Evolutionary conservation across 2,888 invertebrate species (phyloP), one percentile per base, ranked within the genome.

Genomic region (Scaptodrosophila latifasciaeformis): DNA sequence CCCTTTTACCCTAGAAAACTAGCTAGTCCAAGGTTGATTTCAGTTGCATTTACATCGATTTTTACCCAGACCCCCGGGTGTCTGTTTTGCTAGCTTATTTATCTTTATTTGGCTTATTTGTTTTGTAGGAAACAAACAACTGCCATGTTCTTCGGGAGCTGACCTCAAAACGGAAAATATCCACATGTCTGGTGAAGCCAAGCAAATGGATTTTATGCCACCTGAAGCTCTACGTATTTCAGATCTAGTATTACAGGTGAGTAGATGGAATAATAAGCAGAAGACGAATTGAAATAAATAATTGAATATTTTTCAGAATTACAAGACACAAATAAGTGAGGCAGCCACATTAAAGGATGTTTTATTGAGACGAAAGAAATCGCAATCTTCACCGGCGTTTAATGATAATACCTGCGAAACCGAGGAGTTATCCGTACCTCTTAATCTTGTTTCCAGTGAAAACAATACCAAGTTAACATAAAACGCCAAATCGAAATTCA

Each of bases 381-480:
- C 62, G 24, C 63, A 69, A 69, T 62, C 59, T 46, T 67, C 74
- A 49, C 56, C 67, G 53, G 70, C 66, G 49, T 59, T 67, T 57
- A 77, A 66, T 60, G 62, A 70, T 49, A 42, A 18, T 42, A 59
- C 56, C 51, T 62, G 69, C 54, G 65, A 74, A 61, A 64, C 61
- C 55, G 70, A 77, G 56, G 79, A 80, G 51, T 62, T 77, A 30
- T 68, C 76, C 54, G 72, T 76, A 62, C 82, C 79, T 65, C 81
- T 80, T 53, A 80, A 80, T 59, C 82, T 80, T 65, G 79, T 80
- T 65, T 80, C 79, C 75, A 80, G 79, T 82, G 79, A 82, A 64
- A 82, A 68, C 62, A 82, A 65, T 65, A 65, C 72, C 61, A 81
- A 80, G 70, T 72, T 78, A 72, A 70, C 78, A 78, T 82, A 75